Evolutionary conservation across 2,888 invertebrate genomes (phyloP).

Genomic region (Hymenopus coronatus): DNA sequence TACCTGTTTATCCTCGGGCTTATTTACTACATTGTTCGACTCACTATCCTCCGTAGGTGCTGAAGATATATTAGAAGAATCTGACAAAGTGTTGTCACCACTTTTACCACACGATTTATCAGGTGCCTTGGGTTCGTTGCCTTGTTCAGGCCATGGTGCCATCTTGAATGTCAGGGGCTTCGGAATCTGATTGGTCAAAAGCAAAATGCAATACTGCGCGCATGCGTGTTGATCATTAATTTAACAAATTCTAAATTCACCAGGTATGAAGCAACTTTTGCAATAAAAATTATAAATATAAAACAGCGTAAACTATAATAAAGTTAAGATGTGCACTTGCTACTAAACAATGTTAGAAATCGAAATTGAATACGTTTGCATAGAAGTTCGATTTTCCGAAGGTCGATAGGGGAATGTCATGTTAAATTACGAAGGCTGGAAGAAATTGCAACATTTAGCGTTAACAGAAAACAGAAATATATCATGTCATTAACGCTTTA

Average conservation of each 20-base stretch:
- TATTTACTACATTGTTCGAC: slow-evolving; percentile 25
- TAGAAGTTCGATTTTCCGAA: background rate
- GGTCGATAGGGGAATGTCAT: background rate
- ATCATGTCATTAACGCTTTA: background rate
- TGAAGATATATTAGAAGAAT: slow-evolving; percentile 28
- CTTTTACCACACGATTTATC: slow-evolving; percentile 59
- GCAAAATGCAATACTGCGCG: slow-evolving; percentile 30
- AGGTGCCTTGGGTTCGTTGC: slow-evolving; percentile 72
- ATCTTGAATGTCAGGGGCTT: slow-evolving; percentile 52
- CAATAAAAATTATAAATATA: background rate
- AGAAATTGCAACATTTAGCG: background rate
- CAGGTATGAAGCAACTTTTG: background rate
- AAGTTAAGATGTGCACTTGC: background rate
- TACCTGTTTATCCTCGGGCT: slow-evolving; percentile 35
- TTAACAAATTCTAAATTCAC: background rate
- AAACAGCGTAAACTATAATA: background rate
- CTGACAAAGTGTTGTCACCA: slow-evolving; percentile 28
- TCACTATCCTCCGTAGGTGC: slow-evolving; percentile 28
- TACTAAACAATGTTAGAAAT: background rate
- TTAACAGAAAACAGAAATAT: background rate
- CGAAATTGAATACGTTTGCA: background rate
- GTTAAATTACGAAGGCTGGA: background rate
- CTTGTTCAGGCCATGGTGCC: slow-evolving; percentile 76
- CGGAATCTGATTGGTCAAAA: slow-evolving; percentile 38
- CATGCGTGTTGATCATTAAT: slow-evolving; percentile 24